Base-by-base conservation (phyloP, 2,113 vertebrate genomes). In the Pyrgilauda ruficollis region DNA sequence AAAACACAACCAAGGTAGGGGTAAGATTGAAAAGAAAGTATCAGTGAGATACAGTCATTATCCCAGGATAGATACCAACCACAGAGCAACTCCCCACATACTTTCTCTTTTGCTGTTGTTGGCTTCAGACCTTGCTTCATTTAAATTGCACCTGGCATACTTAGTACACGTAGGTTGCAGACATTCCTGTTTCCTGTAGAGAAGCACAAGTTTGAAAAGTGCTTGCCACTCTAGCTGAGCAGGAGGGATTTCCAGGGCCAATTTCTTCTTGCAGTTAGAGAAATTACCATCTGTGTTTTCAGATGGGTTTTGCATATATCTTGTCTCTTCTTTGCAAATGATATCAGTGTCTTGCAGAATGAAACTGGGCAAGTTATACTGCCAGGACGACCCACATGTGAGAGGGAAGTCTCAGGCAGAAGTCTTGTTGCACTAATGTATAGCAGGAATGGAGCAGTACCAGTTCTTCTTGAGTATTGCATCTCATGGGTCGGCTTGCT, bases 401-500 rank as follows among this genome's bases (percentile, higher is more conserved):
- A 93, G 87, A 53, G 35, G 5, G 28, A 93, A 73, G 35, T 47
- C 50, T 91, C 55, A 69, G 58, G 63, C 2, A 76, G 37, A 69
- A 92, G 41, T 87, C 61, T 62, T 62, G 23, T n/a, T 91, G 61
- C 52, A 23, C 39, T 55, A 43, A 37, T 55, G 35, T 72, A 1
- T 37, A 87, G 47, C 27, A 95, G 89, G 77, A 96, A 94, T 78
- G 89, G 91, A 90, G 86, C 73, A 67, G 64, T 84, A 87, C 87
- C 49, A 79, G 91, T 92, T 94, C 72, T 94, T 81, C 61, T 75
- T 5, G 3, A 79, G 52, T 52, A 27, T 83, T 74, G 21, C 39
- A 19, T 50, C 35, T 91, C 2, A 1, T 52, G 35, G 79, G 22
- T 75, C 0, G 1, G 55, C 72, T 88, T 90, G 46, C 21, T 81